phyloP scores from a whole-genome alignment of 2,888 invertebrate species.

The Acholoe squamosa region DNA sequence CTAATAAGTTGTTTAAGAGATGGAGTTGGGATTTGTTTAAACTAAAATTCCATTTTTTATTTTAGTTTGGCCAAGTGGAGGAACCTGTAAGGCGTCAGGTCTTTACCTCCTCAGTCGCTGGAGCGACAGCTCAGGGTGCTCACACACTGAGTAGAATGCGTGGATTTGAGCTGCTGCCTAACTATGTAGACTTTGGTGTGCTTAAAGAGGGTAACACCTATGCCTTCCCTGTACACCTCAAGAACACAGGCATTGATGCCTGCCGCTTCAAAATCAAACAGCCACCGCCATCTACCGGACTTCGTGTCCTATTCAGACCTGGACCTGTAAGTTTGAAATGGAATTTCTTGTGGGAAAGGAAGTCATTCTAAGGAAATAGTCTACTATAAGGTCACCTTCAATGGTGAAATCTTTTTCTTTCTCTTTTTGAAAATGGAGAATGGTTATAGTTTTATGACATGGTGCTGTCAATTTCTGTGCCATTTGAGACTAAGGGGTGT shows the following conservation, averaged over 20 bases:
- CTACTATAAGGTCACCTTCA: not conserved
- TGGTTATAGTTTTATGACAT: no score
- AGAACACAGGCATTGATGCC: constrained; percentile 82
- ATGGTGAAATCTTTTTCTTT: not conserved
- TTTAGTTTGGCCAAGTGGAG: constrained; percentile 78
- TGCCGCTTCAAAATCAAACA: constrained; percentile 82
- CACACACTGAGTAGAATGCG: constrained; percentile 76
- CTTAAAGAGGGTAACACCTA: constrained; percentile 82
- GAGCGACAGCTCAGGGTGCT: constrained; percentile 77
- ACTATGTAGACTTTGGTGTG: constrained; percentile 81
- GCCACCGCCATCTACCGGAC: constrained; percentile 82
- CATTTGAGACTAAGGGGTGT: no score
- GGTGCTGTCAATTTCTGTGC: no score
- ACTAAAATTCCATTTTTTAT: no score
- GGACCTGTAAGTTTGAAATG: constrained; percentile 79
- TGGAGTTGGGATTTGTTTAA: no score
- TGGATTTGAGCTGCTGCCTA: constrained; percentile 81
- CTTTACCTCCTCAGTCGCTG: constrained; percentile 78
- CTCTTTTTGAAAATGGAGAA: not conserved
- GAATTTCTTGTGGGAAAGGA: no score
- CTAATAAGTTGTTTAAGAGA: no score
- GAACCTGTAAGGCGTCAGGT: constrained; percentile 80
- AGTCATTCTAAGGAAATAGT: no score
- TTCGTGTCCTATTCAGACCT: constrained; percentile 80
- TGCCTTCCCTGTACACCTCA: constrained; percentile 76